Evolutionary conservation across 2,888 invertebrate genomes (phyloP), one percentile per base, ranked within the genome.

Genomic region (Achlya flavicornis): DNA sequence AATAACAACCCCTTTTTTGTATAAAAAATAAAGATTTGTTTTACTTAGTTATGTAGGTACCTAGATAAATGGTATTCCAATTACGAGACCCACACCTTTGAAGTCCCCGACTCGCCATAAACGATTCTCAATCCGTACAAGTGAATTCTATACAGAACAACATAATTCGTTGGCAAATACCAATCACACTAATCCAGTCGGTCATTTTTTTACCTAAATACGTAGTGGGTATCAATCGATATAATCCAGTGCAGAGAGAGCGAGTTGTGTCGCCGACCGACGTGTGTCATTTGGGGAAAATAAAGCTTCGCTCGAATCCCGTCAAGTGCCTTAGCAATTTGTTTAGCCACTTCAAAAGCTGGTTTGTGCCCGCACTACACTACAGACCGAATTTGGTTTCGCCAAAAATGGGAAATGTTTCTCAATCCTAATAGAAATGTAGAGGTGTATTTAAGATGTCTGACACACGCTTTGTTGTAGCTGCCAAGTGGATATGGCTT

Each of bases 271-370:
- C 74, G 74, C 74, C 69, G 62, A 64, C 74, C 76, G 61, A 63
- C 73, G 84, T 81, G 80, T 86, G 85, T 87, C 87, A 86, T 88
- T 87, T 87, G 83, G 85, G 84, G 82, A 82, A 84, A 84, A 86
- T 84, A 82, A 86, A 85, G 84, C 84, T 84, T 74, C 76, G 77
- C 75, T 68, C 65, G 90, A 91, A 90, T 73, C 87, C 88, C 69
- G 76, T 79, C 84, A 90, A 92, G 89, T 91, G 86, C 85, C 79
- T 76, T 70, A 69, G 80, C 84, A 86, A 88, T 89, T 91, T 88
- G 87, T 90, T 90, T 88, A 80, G 83, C 81, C 82, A 88, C 87
- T 86, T 87, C 86, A 87, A 89, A 83, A 86, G 85, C 81, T 74
- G 80, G 78, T 79, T 80, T 84, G 74, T 75, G 75, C 73, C 69